Base-by-base conservation (phyloP, 2,888 invertebrate genomes). In the Anaspis maculata region DNA sequence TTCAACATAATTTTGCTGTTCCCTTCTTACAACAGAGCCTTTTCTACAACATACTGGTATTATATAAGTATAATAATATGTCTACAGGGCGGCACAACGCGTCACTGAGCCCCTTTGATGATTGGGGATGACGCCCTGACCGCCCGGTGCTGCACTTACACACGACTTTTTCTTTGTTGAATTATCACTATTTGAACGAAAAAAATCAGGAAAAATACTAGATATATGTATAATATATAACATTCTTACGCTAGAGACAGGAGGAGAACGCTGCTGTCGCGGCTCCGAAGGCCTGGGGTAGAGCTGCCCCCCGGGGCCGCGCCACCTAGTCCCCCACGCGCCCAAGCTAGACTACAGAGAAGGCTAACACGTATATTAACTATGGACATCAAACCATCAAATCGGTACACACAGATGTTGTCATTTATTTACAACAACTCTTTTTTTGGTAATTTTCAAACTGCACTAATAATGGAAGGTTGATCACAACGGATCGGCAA, bases 1-100 rank as follows among this genome's bases (percentile, higher is more conserved):
- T 74, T 73, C 56, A 62, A 60, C 59, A 58, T 55, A 62, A 63
- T 59, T 74, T 75, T 68, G 71, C 73, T 72, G 74, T 73, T 74
- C 72, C 74, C 75, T 73, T 74, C 57, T 46, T 57, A 56, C 52
- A 60, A 61, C 57, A 59, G 53, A 60, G 57, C 49, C 54, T 47
- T 31, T 48, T 51, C 54, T 54, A 54, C 51, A 49, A 19, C 19
- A 19, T 9, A 19, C 5, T 9, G 9, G 5, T 19, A 9, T 19
- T 19, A n/a, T n/a, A n/a, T n/a, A n/a, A n/a, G n/a, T n/a, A n/a
- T n/a, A n/a, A n/a, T n/a, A n/a, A n/a, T n/a, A n/a, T n/a, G n/a
- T n/a, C n/a, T n/a, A n/a, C n/a, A n/a, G n/a, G n/a, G n/a, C n/a
- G n/a, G n/a, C n/a, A n/a, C n/a, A n/a, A n/a, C n/a, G n/a, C n/a